Evolutionary conservation across 2,113 vertebrate genomes (phyloP).

Genomic region (Leptobrachium ailaonicum): DNA sequence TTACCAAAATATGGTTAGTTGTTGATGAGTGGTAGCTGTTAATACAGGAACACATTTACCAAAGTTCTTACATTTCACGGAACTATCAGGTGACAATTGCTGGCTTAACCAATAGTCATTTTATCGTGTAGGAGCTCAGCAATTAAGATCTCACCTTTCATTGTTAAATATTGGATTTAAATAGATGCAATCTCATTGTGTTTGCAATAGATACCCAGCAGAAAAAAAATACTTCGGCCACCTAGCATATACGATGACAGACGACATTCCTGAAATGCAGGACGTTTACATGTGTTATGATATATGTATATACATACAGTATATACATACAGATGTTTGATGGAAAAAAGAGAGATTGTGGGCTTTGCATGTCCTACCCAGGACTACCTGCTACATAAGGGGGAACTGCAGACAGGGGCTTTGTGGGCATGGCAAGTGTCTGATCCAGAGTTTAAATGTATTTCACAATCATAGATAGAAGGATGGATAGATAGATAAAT

Average conservation of each 20-base stretch:
- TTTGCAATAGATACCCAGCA: conserved; percentile 29
- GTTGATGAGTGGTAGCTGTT: conserved; percentile 29
- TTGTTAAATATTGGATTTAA: conserved; percentile 47
- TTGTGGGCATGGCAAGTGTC: no score
- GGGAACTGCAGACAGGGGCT: no score
- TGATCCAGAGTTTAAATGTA: no score
- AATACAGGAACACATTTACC: conserved; percentile 31
- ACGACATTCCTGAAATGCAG: conserved; percentile 22
- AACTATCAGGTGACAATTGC: conserved; percentile 26
- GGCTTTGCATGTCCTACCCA: no score
- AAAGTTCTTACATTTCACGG: conserved; percentile 46
- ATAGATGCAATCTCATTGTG: conserved; percentile 29
- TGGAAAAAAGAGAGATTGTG: no score
- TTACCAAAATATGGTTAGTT: not conserved
- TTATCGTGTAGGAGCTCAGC: conserved; percentile 43
- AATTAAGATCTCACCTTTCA: conserved; percentile 54
- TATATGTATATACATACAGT: not conserved
- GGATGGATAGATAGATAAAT: no score
- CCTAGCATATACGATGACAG: not conserved
- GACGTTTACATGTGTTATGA: no score
- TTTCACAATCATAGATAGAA: no score
- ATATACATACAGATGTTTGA: not conserved
- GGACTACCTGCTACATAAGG: no score
- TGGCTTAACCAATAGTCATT: conserved; percentile 45
- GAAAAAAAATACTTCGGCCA: conserved; percentile 33